Base-by-base conservation (phyloP, 2,888 invertebrate species). In the Caenorhabditis virilis region DNA sequence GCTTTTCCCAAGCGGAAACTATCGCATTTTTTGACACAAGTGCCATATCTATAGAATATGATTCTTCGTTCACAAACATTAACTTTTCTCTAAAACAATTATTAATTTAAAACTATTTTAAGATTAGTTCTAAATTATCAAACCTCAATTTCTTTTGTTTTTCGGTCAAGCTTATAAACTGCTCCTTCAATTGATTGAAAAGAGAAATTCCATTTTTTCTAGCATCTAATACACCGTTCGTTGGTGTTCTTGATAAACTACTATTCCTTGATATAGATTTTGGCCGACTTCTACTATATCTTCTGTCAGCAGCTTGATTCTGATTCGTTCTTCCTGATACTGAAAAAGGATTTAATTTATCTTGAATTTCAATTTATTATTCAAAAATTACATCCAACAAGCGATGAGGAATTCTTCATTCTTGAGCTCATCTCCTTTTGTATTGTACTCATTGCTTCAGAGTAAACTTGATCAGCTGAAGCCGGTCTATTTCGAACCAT, bases 51-150 rank as follows among this genome's bases (percentile, higher is more conserved):
- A 80, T 58, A 13, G 78, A 76, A 55, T 76, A 83, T 15, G 74
- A 68, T 39, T 82, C 79, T 35, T 77, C 70, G 84, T 95, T 94
- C 13, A 94, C 88, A 83, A 94, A 93, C 88, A 95, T 90, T 25
- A 95, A 86, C 23, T 69, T 70, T 47, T 78, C 76, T 45, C 80
- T 80, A 52, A 61, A 72, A 49, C 33, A 15, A 16, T 22, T 22
- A 11, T 42, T 7, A 42, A 20, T 42, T 42, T 20, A 20, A 62
- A 72, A 52, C 33, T n/a, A n/a, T n/a, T n/a, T n/a, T n/a, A n/a
- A n/a, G n/a, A n/a, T n/a, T n/a, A n/a, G n/a, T n/a, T n/a, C n/a
- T n/a, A n/a, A 25, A 20, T 22, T 18, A 27, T 13, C 27, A 20
- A 41, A 77, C 80, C 80, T 66, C 45, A 81, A 62, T 56, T 64